These are phyloP conservation scores for Cryptocephalus moraei DNA, from an alignment of 2,888 invertebrate species.

Conservation along the genomic window DNA sequence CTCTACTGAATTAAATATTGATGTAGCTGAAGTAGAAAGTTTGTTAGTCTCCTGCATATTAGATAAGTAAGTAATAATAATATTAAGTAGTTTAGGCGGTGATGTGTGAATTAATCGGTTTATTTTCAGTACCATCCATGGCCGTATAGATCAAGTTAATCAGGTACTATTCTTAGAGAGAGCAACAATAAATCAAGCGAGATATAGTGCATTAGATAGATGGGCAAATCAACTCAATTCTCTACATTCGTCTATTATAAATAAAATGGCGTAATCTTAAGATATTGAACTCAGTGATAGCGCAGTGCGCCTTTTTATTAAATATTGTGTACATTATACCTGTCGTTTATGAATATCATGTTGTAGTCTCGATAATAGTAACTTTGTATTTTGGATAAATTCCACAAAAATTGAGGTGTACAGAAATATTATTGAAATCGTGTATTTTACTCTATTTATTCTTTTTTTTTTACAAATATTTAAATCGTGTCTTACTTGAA, in stretches of 20 bases:
- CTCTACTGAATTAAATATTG: slow-evolving; percentile 87
- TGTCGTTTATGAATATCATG: no score
- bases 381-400: no score
- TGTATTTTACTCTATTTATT: no score
- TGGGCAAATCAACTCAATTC: slow-evolving; percentile 88
- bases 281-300: slow-evolving; percentile 13
- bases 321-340: no score
- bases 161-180: slow-evolving; percentile 82
- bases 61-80: slow-evolving; percentile 65
- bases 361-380: no score
- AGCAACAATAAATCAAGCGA: slow-evolving; percentile 69
- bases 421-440: no score
- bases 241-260: slow-evolving; percentile 81
- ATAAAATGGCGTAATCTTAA: slow-evolving; percentile 61
- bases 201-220: slow-evolving; percentile 89
- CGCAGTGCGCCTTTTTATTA: slow-evolving; percentile 12
- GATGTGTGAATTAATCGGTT: not conserved
- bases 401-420: no score
- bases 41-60: slow-evolving; percentile 94
- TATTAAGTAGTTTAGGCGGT: not conserved
- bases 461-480: no score
- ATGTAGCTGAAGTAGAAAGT: slow-evolving; percentile 91
- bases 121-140: slow-evolving; percentile 63
- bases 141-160: slow-evolving; percentile 88
- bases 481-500: no score